Conservation (phyloP, 2,113 vertebrate species). For the Psilopsiagon aymara region DNA sequence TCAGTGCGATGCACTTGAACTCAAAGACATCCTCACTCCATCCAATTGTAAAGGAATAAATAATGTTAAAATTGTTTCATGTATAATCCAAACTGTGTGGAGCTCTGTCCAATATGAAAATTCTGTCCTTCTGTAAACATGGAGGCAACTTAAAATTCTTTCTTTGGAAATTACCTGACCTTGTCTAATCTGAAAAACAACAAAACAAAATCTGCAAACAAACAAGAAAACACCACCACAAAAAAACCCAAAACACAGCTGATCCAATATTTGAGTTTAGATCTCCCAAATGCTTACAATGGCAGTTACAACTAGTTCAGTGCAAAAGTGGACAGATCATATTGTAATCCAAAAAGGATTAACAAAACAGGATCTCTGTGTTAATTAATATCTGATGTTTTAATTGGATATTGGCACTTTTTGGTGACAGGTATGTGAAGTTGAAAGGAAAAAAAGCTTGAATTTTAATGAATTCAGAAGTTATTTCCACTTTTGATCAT, state of each 20-base stretch:
- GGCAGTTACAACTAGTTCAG: background rate
- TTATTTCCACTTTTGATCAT: background rate
- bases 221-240: background rate
- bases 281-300: background rate
- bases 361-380: background rate
- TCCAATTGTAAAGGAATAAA: background rate
- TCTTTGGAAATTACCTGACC: background rate
- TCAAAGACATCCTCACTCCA: background rate
- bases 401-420: background rate
- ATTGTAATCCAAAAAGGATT: background rate
- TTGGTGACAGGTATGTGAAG: background rate
- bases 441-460: background rate
- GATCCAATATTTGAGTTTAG: background rate
- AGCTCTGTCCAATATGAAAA: background rate
- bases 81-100: background rate
- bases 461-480: background rate
- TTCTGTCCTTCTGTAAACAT: background rate
- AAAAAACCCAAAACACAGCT: accelerated
- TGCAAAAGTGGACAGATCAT: background rate
- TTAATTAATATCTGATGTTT: background rate
- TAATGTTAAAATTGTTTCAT: background rate
- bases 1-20: background rate
- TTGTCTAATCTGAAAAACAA: background rate
- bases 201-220: accelerated
- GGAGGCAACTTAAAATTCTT: background rate